Conservation (phyloP, 2,113 vertebrate genomes). For the Pelmatolapia mariae region DNA sequence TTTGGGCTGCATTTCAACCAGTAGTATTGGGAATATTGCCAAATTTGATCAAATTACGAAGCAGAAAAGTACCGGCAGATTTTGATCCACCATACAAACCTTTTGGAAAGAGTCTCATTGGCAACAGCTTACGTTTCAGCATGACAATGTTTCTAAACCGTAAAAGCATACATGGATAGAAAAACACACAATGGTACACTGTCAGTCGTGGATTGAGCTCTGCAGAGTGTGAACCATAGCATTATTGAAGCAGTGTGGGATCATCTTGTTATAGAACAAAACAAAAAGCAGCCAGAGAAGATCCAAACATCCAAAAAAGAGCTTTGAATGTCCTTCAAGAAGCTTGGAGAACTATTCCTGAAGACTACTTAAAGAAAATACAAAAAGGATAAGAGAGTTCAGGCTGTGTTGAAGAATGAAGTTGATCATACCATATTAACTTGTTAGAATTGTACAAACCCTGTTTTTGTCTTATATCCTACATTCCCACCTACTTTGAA, state of each 20-base stretch:
- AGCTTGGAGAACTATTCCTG: neutral
- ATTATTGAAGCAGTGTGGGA: neutral
- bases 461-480: neutral
- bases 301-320: neutral
- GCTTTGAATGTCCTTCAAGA: neutral
- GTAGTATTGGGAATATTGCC: neutral
- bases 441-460: neutral
- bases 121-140: neutral
- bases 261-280: neutral
- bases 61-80: neutral
- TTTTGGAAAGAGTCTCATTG: neutral
- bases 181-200: neutral
- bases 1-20: neutral
- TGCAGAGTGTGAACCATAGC: neutral
- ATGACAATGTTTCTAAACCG: neutral
- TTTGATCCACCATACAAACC: neutral
- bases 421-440: neutral
- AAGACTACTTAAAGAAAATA: neutral
- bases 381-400: neutral
- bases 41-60: neutral
- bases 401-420: neutral
- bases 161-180: neutral
- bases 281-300: neutral
- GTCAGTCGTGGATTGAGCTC: neutral
- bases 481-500: neutral